Evolutionary conservation across 2,888 invertebrate species (phyloP).

Genomic region (Tolmerus cingulatus): DNA sequence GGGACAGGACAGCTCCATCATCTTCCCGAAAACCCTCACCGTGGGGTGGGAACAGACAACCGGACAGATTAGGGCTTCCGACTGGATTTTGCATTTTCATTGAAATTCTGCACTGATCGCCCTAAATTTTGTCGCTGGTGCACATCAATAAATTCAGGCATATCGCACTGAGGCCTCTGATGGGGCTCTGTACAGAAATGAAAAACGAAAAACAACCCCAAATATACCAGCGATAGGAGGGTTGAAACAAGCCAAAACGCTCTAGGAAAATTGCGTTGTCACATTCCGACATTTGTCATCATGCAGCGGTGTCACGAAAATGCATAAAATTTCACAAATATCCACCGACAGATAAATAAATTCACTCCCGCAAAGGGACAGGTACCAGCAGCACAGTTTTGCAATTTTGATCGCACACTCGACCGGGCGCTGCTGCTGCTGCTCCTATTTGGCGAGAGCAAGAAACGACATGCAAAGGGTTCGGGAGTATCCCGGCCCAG

Average conservation of each 20-base stretch:
- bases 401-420: slow-evolving; percentile 3
- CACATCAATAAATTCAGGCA: slow-evolving; percentile 8
- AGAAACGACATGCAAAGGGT: not conserved
- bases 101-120: slow-evolving; percentile 1
- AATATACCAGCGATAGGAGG: not conserved
- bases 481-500: not conserved
- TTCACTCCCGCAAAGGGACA: not conserved
- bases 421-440: not conserved
- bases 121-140: slow-evolving; percentile 6
- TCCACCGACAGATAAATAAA: slow-evolving; percentile 19
- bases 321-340: slow-evolving; percentile 27
- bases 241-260: not conserved
- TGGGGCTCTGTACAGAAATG: not conserved
- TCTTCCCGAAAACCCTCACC: not conserved
- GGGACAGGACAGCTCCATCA: not conserved
- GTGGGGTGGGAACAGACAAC: not conserved
- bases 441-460: not conserved
- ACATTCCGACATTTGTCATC: slow-evolving; percentile 29
- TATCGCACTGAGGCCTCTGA: not conserved
- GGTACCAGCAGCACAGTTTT: not conserved
- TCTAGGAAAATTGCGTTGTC: slow-evolving; percentile 9
- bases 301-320: not conserved
- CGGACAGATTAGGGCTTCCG: slow-evolving; percentile 1
- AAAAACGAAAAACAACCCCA: not conserved
- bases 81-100: not conserved